Evolutionary conservation across 2,888 invertebrate genomes (phyloP).

Genomic region (Ormyrus rosae): DNA sequence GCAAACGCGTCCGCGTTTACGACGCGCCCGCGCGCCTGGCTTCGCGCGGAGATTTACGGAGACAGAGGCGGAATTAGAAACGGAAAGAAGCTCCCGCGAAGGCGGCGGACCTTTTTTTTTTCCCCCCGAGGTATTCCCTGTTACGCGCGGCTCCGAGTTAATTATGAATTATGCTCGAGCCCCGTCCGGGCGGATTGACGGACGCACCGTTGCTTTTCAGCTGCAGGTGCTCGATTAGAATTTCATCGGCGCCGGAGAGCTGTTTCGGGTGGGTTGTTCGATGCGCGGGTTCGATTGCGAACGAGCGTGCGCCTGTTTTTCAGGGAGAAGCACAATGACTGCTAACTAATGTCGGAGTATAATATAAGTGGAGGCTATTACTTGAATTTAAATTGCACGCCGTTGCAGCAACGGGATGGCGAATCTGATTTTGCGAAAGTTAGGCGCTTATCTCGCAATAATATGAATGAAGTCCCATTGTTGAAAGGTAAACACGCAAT

Average conservation of each 20-base stretch:
- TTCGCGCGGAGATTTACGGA: conserved; percentile 29
- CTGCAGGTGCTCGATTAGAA: no score
- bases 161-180: conserved; percentile 17
- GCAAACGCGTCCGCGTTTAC: conserved; percentile 18
- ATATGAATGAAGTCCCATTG: conserved; percentile 28
- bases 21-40: not conserved
- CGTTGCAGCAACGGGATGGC: not conserved
- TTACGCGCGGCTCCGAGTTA: not conserved
- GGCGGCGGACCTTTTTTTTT: no score
- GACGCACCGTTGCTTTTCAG: no score
- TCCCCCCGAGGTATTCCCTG: not conserved
- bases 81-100: not conserved
- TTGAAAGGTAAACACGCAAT: conserved; percentile 26
- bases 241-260: no score
- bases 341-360: not conserved
- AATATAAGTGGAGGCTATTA: not conserved
- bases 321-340: no score
- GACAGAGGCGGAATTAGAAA: conserved; percentile 30
- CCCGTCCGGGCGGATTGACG: not conserved
- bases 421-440: conserved; percentile 33
- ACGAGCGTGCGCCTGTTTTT: no score
- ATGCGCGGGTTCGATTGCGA: no score
- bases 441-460: not conserved
- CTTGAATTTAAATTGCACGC: conserved; percentile 17
- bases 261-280: no score